Evolutionary conservation across 1,140 invertebrate species (phyloP).

Genomic region (Papilio glaucus): DNA sequence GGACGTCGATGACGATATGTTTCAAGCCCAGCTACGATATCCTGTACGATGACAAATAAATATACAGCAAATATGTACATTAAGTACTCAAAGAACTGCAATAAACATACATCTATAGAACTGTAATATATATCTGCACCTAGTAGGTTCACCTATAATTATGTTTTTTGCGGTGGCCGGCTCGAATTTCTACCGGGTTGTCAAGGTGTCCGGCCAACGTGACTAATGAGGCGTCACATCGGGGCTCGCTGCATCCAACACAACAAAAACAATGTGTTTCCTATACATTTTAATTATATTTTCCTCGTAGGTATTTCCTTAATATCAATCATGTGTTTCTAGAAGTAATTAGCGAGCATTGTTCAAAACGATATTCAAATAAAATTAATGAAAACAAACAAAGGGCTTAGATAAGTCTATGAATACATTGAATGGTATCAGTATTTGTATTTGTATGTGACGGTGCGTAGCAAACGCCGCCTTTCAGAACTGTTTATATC

Average conservation of each 20-base stretch:
- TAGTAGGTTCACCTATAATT: conserved; percentile 18
- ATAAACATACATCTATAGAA: no score
- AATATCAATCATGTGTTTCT: conserved; percentile 11
- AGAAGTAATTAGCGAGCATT: conserved; percentile 24
- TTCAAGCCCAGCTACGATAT: no score
- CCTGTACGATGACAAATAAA: no score
- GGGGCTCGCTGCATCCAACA: conserved; percentile 26
- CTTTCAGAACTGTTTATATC: conserved; percentile 1
- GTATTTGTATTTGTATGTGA: neutral
- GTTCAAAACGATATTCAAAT: conserved; percentile 1
- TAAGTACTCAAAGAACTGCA: no score
- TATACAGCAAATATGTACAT: no score
- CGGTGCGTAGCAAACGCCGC: neutral
- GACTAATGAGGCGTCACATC: conserved; percentile 40
- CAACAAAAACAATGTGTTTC: conserved; percentile 28
- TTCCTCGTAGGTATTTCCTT: conserved; percentile 28
- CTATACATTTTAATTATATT: conserved; percentile 18
- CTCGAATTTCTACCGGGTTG: conserved; percentile 55
- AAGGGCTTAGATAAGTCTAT: neutral
- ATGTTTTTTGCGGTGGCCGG: conserved; percentile 53
- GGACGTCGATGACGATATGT: no score
- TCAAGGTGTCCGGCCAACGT: conserved; percentile 49
- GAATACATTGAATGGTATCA: neutral
- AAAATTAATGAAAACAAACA: conserved; percentile 16
- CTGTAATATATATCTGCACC: no score